Percentiles rank a stretch among this genome's conserved stretches.
Evolutionary conservation across 64 coral and sea anemone species (phyloP).

Genomic region (Cladopsammia gracilis): DNA sequence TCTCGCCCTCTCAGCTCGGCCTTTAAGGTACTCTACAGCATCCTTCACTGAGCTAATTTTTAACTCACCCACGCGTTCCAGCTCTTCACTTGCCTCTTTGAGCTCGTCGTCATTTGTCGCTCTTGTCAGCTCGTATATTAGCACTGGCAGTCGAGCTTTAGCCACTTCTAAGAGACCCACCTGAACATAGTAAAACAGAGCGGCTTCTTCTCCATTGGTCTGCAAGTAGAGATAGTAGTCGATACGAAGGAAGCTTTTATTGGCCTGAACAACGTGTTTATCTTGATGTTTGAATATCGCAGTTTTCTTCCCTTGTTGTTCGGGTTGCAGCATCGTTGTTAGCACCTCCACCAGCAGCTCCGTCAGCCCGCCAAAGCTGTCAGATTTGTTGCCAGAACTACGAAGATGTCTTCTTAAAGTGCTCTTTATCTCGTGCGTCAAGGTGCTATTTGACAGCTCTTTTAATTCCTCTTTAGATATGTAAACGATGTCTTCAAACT

Average conservation of each 20-base stretch:
- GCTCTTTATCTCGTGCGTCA: not conserved
- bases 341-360: not conserved
- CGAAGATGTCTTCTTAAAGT: not conserved
- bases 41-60: not conserved
- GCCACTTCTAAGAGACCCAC: not conserved
- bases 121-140: not conserved
- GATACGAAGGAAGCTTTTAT: not conserved
- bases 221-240: not conserved
- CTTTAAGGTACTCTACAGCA: not conserved
- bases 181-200: not conserved
- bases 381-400: not conserved
- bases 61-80: not conserved
- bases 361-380: not conserved
- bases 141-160: not conserved
- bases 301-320: no score
- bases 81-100: not conserved
- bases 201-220: no score
- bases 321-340: not conserved
- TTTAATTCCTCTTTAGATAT: not conserved
- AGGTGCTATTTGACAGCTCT: not conserved
- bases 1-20: no score
- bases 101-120: not conserved
- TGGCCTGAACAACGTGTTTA: not conserved
- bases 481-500: not conserved
- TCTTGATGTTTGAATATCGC: not conserved